phyloP scores from a whole-genome alignment of 2,797 vertebrate species.

The Myotis daubentonii region DNA sequence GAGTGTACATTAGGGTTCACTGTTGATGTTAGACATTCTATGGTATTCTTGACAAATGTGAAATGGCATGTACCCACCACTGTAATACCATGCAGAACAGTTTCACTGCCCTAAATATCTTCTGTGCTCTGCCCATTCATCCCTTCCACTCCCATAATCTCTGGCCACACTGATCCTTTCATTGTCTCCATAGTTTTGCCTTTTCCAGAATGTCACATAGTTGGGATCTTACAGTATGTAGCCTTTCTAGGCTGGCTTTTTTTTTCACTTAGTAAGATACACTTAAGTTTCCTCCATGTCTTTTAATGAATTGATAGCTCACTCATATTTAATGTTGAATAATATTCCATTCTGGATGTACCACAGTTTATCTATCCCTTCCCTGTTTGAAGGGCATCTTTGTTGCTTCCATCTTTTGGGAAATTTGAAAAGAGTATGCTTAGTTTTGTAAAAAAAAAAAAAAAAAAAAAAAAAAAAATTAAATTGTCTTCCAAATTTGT shows the following conservation, averaged over 20 bases:
- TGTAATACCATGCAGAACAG: neutral
- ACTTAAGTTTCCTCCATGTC: neutral
- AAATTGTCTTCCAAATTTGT: neutral
- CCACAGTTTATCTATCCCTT: neutral
- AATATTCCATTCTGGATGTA: neutral
- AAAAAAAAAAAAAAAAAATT: neutral
- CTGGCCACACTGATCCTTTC: neutral
- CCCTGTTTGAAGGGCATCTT: neutral
- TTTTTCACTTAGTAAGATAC: neutral
- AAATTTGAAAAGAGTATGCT: neutral
- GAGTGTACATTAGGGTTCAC: neutral
- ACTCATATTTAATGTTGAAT: neutral
- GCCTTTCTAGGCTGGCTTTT: neutral
- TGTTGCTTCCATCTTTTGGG: neutral
- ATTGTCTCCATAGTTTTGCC: neutral
- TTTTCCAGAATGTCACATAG: neutral
- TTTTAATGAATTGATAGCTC: neutral
- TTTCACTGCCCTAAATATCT: neutral
- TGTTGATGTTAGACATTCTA: neutral
- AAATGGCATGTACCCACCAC: neutral
- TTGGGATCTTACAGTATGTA: neutral
- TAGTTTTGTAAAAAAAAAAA: neutral
- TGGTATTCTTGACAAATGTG: neutral
- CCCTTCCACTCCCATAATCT: neutral
- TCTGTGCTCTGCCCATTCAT: neutral